Percentiles rank a stretch among this genome's conserved stretches.
Conservation (phyloP, 2,797 vertebrate genomes). For the Brachyalestes nurse region DNA sequence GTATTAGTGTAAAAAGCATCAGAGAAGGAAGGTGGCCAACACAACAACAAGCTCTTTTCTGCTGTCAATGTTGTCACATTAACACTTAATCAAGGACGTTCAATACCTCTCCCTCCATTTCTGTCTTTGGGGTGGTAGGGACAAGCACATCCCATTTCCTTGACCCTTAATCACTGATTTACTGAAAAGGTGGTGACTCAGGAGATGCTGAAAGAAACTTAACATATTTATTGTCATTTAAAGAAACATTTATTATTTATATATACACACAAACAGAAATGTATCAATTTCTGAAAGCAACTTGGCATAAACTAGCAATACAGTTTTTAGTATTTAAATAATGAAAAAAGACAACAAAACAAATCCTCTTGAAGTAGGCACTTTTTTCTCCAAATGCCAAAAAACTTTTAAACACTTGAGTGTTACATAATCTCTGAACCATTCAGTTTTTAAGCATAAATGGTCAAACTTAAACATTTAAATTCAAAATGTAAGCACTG, state of each 20-base stretch:
- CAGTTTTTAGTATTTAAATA: background rate
- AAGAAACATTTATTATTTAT: constrained; percentile 39
- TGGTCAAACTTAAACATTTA: background rate
- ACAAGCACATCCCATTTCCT: constrained; percentile 27
- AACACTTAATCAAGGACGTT: constrained; percentile 59
- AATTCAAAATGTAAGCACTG: background rate
- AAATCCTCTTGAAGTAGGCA: background rate
- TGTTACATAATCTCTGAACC: background rate
- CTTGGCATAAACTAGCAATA: background rate
- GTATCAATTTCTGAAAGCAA: constrained; percentile 25
- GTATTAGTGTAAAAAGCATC: constrained; percentile 64
- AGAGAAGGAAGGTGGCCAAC: constrained; percentile 62
- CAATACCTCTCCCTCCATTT: constrained; percentile 31
- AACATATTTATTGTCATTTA: constrained; percentile 61
- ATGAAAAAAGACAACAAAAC: constrained; percentile 12
- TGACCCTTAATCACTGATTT: background rate
- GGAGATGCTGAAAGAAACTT: background rate
- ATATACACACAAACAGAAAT: constrained; percentile 41
- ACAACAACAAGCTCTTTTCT: constrained; percentile 61
- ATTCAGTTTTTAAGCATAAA: background rate
- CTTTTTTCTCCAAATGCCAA: constrained; percentile 45
- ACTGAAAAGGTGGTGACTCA: background rate
- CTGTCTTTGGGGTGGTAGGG: background rate
- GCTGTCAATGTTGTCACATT: constrained; percentile 57
- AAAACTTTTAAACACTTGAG: background rate